Base-by-base conservation (phyloP, 2,888 invertebrate species). In the Caenorhabditis wallacei region DNA sequence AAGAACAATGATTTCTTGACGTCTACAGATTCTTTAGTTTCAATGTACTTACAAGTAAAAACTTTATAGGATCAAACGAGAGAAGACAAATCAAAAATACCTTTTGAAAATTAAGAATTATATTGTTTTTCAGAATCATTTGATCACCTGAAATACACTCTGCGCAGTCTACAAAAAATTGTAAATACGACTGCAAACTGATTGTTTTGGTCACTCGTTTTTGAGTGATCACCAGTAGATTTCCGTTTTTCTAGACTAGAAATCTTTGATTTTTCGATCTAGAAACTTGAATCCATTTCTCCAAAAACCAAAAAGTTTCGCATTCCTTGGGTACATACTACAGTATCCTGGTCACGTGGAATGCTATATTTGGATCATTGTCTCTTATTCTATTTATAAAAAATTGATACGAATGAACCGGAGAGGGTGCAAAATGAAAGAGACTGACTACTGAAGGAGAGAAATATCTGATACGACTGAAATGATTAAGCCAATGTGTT, bases 151-250 rank as follows among this genome's bases (percentile, higher is more conserved):
- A 30, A 51, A 5, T 11, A 7, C 2, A 4, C 4, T 22, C 54
- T 59, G 59, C 59, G 59, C 37, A 59, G 59, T 59, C 59, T 22
- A 59, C 35, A 59, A 59, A 59, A 59, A 2, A 59, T 37, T 59
- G 59, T 59, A 59, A 59, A 59, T 59, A 59, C 16, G 22, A 59
- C 22, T 59, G 59, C 59, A 59, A 59, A 59, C 24, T 56, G 24
- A 30, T 59, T 59, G 59, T 37, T 59, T 22, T 40, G 59, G 59
- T 59, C 59, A 59, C 35, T 37, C n/a, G 22, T 24, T 59, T 59
- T 40, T 59, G 40, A 59, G 59, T 59, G 59, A 59, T 59, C 40
- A 8, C 1, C 11, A 4, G 13, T 4, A 40, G 13, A 2, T 40
- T 40, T 40, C 40, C 3, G 30, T 5, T 30, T 30, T 30, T 30